Base-by-base conservation (phyloP, 1,140 invertebrate species). In the Hylyphantes graminicola region DNA sequence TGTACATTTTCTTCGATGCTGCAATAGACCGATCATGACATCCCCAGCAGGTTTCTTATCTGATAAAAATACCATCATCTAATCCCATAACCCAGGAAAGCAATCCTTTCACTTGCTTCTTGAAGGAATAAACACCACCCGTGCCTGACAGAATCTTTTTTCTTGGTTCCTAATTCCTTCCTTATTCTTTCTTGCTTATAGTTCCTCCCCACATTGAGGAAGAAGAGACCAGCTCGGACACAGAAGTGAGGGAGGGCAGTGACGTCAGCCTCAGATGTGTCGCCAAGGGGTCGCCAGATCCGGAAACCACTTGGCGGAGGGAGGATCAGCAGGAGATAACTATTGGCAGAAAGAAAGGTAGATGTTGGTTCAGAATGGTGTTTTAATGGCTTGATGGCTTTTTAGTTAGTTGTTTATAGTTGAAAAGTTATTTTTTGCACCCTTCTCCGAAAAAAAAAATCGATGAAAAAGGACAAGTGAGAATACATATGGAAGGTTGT, bases 221-320 rank as follows among this genome's bases (percentile, higher is more conserved):
- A 75, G 73, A 86, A 48, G 70, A 77, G 35, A 87, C 87, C 21
- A 87, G 85, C 74, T 88, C 86, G 21, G 87, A 88, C 72, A 78
- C 74, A 2, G 87, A 87, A 53, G 82, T 87, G 12, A 59, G 86
- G 10, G 87, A 87, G 82, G 87, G 85, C 21, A 79, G 51, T 21
- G 75, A 88, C 73, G 88, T 89, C 64, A 88, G 85, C 65, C 85
- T 89, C 55, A 65, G 87, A 35, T 92, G 91, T 87, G 87, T 88
- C 8, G 91, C 90, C 53, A 86, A 88, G 13, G 91, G 91, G 12
- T 89, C 89, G 63, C 91, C 91, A 4, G 80, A 87, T 74, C 91
- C 91, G 55, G 87, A 87, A 59, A 89, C 91, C 80, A 88, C 87
- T 21, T 92, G 91, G 91, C 89, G 89, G 87, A 70, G 89, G 51